Evolutionary conservation across 2,888 invertebrate species (phyloP).

Genomic region (Dynastes tityus): DNA sequence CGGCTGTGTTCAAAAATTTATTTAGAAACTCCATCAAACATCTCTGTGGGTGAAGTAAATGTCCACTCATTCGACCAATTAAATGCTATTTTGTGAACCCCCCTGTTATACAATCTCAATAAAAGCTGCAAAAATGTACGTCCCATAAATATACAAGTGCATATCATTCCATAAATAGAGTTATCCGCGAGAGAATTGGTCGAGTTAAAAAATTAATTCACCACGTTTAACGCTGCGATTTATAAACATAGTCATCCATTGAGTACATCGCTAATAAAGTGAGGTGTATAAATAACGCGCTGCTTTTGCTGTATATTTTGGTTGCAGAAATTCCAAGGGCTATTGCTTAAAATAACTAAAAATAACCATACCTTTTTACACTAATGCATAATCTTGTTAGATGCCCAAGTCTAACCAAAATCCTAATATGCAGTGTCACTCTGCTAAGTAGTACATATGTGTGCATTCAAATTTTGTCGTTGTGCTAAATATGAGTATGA

Average conservation of each 20-base stretch:
- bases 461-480: too few species aligned
- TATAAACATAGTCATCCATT: slow-evolving; percentile 5
- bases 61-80: too few species aligned
- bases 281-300: slow-evolving; percentile 9
- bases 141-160: too few species aligned
- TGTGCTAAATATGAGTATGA: too few species aligned
- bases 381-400: neutral
- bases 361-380: slow-evolving; percentile 3
- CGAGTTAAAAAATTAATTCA: neutral
- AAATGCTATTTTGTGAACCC: too few species aligned
- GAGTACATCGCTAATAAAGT: neutral
- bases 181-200: neutral
- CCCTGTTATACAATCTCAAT: too few species aligned
- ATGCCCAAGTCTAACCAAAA: neutral
- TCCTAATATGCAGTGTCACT: neutral
- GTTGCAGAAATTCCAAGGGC: neutral
- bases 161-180: neutral
- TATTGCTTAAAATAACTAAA: slow-evolving; percentile 3
- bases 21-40: too few species aligned
- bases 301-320: neutral
- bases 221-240: slow-evolving; percentile 10
- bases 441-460: too few species aligned
- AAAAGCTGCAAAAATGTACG: too few species aligned
- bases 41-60: too few species aligned
- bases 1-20: too few species aligned